Conservation (phyloP, 2,797 vertebrate species). For the Tarsius wallacei region DNA sequence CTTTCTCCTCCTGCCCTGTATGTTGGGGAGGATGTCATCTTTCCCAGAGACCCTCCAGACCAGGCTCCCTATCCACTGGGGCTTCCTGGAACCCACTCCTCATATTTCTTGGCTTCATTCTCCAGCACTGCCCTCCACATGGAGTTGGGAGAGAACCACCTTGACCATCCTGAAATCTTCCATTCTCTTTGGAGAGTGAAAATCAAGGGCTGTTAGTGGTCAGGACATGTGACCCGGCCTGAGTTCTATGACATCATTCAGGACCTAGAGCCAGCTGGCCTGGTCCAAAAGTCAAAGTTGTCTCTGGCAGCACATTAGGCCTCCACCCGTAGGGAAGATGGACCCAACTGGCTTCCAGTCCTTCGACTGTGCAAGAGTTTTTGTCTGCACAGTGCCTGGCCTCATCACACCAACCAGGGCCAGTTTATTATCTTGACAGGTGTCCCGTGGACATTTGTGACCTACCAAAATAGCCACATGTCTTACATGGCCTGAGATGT, state of each 20-base stretch:
- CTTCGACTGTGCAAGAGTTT: too few relatives aligned
- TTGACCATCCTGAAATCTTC: not conserved
- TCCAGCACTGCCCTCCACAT: not conserved
- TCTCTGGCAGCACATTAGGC: not conserved
- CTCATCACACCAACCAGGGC: not conserved
- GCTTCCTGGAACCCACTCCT: not conserved
- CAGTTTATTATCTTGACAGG: not conserved
- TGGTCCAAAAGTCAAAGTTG: not conserved
- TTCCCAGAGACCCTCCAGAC: not conserved
- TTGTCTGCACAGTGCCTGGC: not conserved
- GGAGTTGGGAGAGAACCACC: not conserved
- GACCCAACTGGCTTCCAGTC: not conserved
- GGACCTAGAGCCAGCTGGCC: not conserved
- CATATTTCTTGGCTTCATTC: not conserved
- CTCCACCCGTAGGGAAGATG: not conserved
- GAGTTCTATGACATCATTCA: not conserved
- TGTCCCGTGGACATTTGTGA: not conserved
- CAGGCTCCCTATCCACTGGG: not conserved
- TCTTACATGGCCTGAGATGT: not conserved
- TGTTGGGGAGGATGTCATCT: not conserved
- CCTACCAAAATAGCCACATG: not conserved
- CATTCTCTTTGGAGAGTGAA: not conserved
- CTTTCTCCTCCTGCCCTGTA: not conserved
- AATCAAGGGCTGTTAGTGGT: not conserved
- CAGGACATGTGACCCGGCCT: not conserved